These are phyloP conservation scores for Lithophane ornitopus DNA, from an alignment of 2,888 invertebrate genomes.

Conservation along the genomic window DNA sequence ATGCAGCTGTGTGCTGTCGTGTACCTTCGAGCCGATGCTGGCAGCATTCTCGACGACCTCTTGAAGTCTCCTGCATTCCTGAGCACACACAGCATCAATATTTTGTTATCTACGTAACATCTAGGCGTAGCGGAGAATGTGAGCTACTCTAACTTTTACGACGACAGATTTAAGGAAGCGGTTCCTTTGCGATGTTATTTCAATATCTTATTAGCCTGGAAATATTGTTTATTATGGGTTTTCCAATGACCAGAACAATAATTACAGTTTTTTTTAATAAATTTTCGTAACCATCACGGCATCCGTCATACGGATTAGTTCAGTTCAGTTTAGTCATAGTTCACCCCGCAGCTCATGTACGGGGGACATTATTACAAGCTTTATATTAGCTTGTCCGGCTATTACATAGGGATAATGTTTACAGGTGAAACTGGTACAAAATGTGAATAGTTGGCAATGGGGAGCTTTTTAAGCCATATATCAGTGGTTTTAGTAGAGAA, in stretches of 20 bases:
- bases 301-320: not conserved
- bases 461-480: not conserved
- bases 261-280: not conserved
- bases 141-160: not conserved
- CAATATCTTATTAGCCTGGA: not conserved
- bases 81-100: conserved; percentile 41
- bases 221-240: not conserved
- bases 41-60: conserved; percentile 57
- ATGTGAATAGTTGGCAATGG: not conserved
- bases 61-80: conserved; percentile 59
- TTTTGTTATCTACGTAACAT: conserved; percentile 37
- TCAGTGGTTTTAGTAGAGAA: too few relatives aligned
- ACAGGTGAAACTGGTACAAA: not conserved
- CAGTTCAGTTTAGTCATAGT: too few relatives aligned
- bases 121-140: not conserved
- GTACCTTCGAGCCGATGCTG: conserved; percentile 33
- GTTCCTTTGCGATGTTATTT: not conserved
- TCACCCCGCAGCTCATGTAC: not conserved
- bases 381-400: too few relatives aligned
- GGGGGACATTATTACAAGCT: not conserved
- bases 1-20: conserved; percentile 51
- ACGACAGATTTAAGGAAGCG: not conserved
- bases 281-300: not conserved
- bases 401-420: not conserved
- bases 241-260: too few relatives aligned